These are phyloP conservation scores for Romanogobio albipinnatus DNA, from an alignment of 2,113 vertebrate genomes.

Conservation along the genomic window DNA sequence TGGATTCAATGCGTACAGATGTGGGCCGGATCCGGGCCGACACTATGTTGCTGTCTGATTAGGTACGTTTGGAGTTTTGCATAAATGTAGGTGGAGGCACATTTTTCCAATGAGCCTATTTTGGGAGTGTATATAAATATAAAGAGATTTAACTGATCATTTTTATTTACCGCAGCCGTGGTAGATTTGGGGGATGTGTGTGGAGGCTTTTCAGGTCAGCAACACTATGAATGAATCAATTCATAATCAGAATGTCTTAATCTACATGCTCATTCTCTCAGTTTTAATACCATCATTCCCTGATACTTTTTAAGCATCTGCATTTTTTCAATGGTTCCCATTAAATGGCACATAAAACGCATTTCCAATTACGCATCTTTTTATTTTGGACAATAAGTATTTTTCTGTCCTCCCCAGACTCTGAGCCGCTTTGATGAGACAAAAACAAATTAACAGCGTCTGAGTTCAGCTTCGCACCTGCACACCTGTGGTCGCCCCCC, in stretches of 20 bases:
- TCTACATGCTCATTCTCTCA: neutral
- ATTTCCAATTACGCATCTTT: slow-evolving; percentile 41
- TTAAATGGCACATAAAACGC: slow-evolving; percentile 54
- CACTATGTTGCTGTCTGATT: too few species aligned
- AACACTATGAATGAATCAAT: neutral
- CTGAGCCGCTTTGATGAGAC: slow-evolving; percentile 17
- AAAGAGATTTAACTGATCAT: neutral
- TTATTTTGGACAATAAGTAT: slow-evolving; percentile 36
- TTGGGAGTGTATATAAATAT: neutral
- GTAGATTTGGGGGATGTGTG: neutral
- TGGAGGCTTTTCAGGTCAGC: slow-evolving; percentile 9
- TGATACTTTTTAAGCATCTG: slow-evolving; percentile 9
- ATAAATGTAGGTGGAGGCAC: neutral
- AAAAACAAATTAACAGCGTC: slow-evolving; percentile 53
- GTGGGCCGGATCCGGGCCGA: too few species aligned
- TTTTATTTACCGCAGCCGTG: neutral
- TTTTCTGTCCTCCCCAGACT: slow-evolving; percentile 30
- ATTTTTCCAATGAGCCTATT: neutral
- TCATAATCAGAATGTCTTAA: neutral
- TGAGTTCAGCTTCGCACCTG: slow-evolving; percentile 44
- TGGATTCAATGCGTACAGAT: too few species aligned
- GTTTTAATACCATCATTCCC: neutral
- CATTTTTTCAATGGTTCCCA: neutral
- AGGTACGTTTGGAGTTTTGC: neutral
- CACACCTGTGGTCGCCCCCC: slow-evolving; percentile 54